phyloP scores from a whole-genome alignment of 2,888 invertebrate genomes.

The Machimus rusticus region DNA sequence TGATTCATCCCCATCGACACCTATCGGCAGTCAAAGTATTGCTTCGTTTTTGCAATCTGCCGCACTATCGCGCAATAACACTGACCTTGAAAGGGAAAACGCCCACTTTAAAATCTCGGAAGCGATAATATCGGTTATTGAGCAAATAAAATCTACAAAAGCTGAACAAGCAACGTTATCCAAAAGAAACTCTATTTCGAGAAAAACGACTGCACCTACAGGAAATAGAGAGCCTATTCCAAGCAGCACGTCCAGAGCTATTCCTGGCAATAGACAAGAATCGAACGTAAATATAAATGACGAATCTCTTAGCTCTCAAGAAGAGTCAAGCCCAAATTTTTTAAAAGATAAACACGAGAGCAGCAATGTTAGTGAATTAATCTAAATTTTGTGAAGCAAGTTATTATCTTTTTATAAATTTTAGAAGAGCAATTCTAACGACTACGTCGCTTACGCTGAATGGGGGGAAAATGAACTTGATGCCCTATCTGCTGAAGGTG shows the following conservation, averaged over 20 bases:
- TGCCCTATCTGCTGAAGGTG: slow-evolving; percentile 76
- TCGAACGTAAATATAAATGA: background rate
- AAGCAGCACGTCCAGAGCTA: background rate
- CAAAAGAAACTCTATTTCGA: background rate
- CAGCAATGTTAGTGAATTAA: background rate
- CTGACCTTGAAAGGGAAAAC: slow-evolving; percentile 83
- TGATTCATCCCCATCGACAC: slow-evolving; percentile 57
- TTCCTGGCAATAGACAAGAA: background rate
- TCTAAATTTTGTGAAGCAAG: background rate
- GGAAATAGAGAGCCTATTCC: background rate
- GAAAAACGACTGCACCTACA: background rate
- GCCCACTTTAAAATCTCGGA: slow-evolving; percentile 87
- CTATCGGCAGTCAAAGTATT: slow-evolving; percentile 67
- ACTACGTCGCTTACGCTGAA: slow-evolving; percentile 56
- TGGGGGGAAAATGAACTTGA: slow-evolving; percentile 59
- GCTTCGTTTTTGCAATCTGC: slow-evolving; percentile 76
- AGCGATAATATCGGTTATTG: slow-evolving; percentile 83
- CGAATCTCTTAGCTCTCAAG: background rate
- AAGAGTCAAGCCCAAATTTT: background rate
- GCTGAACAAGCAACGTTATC: slow-evolving; percentile 52
- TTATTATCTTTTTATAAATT: background rate
- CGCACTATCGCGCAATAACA: slow-evolving; percentile 74
- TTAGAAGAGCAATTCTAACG: slow-evolving; percentile 40
- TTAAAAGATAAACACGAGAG: background rate
- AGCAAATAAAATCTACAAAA: slow-evolving; percentile 72